Conservation (phyloP, 2,113 vertebrate species). For the Pseudorectes ferrugineus region DNA sequence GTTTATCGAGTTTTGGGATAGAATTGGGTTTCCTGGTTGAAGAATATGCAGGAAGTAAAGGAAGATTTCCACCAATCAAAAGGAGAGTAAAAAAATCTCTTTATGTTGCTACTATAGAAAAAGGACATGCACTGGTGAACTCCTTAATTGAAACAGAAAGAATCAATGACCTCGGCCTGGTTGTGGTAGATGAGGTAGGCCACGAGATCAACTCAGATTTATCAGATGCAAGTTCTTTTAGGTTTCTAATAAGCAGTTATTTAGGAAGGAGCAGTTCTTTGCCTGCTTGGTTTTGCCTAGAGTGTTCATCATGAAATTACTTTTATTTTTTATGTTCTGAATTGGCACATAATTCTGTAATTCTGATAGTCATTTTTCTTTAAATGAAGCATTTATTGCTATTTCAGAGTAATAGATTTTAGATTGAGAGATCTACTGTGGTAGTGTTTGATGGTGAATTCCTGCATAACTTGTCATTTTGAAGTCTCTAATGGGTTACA, state of each 20-base stretch:
- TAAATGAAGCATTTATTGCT: neutral
- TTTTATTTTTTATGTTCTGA: neutral
- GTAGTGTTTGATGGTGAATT: neutral
- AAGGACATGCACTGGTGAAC: slow-evolving; percentile 90
- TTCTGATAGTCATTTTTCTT: neutral
- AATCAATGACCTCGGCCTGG: slow-evolving; percentile 79
- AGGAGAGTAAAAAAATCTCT: slow-evolving; percentile 81
- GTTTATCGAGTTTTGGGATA: slow-evolving; percentile 85
- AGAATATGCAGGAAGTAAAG: slow-evolving; percentile 96
- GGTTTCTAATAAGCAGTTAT: neutral
- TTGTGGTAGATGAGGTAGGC: slow-evolving; percentile 94
- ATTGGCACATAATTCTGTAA: neutral
- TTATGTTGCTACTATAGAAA: slow-evolving; percentile 93
- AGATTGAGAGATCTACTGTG: rapidly evolving
- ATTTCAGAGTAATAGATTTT: neutral
- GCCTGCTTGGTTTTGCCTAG: neutral
- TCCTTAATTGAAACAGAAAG: slow-evolving; percentile 85
- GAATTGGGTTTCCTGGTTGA: slow-evolving; percentile 94
- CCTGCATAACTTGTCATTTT: neutral
- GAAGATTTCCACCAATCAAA: slow-evolving; percentile 89
- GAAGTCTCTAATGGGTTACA: neutral
- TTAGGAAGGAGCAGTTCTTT: neutral
- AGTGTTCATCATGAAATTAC: neutral
- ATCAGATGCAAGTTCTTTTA: neutral
- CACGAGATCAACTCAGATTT: neutral